Conservation (phyloP, 2,888 invertebrate species). For the Eupithecia pulchellata region DNA sequence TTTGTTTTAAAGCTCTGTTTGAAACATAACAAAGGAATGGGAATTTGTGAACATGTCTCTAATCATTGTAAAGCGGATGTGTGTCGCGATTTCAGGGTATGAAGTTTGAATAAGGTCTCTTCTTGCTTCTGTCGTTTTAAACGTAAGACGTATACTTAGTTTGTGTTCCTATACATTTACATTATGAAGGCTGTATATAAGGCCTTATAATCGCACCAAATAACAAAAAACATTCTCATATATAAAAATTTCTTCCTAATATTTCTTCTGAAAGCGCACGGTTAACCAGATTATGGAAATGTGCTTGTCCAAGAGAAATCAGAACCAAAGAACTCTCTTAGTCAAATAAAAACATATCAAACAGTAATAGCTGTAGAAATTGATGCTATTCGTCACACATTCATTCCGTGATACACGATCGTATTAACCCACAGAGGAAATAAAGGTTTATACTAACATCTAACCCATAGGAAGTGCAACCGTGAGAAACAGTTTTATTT, state of each 20-base stretch:
- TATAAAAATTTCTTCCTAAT: not conserved
- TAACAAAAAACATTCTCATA: too few relatives aligned
- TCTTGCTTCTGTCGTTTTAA: not conserved
- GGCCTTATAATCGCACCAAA: not conserved
- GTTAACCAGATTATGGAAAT: conserved; percentile 12
- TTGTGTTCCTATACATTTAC: too few relatives aligned
- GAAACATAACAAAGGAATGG: conserved; percentile 1
- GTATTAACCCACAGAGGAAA: conserved; percentile 46
- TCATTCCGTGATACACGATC: conserved; percentile 50
- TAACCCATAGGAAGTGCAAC: conserved; percentile 37
- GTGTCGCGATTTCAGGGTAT: conserved; percentile 20
- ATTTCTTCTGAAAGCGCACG: not conserved
- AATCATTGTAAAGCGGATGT: conserved; percentile 3
- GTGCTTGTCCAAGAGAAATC: conserved; percentile 34
- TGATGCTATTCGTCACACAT: conserved; percentile 53
- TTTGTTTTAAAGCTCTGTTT: not conserved
- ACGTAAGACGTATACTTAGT: not conserved
- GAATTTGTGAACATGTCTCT: not conserved
- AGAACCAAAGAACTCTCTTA: conserved; percentile 34
- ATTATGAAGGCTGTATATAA: too few relatives aligned
- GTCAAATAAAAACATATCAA: conserved; percentile 42
- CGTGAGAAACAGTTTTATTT: conserved; percentile 54
- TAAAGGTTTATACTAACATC: conserved; percentile 24
- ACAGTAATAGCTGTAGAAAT: conserved; percentile 38
- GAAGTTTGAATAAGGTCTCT: not conserved